A percentile compares a stretch with the other conserved stretches of the same genome.
Evolutionary conservation across 2,113 vertebrate species (phyloP).

Genomic region (Petroica traversi): DNA sequence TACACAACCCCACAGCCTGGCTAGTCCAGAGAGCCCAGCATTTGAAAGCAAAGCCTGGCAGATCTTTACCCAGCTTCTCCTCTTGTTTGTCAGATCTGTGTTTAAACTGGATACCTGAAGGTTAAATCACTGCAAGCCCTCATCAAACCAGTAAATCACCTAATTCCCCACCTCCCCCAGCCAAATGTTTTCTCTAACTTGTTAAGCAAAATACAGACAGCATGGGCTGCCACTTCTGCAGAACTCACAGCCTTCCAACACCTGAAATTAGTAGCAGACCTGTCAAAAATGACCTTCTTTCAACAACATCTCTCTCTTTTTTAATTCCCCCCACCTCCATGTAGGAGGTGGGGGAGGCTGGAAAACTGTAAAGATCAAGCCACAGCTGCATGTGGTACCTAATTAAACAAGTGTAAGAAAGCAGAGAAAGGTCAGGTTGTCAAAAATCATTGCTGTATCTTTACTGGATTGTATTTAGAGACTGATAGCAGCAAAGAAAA

Average conservation of each 20-base stretch:
- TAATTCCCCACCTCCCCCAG: background rate
- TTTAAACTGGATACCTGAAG: background rate
- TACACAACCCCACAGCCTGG: background rate
- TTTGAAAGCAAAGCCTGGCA: background rate
- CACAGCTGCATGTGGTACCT: conserved; percentile 71
- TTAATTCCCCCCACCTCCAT: background rate
- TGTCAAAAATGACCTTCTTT: conserved; percentile 78
- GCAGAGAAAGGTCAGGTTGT: conserved; percentile 80
- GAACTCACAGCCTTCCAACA: conserved; percentile 19
- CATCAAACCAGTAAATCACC: conserved; percentile 25
- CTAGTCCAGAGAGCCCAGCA: background rate
- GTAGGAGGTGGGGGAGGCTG: background rate
- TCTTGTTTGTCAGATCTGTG: background rate
- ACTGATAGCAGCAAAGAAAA: conserved; percentile 76
- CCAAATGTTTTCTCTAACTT: conserved; percentile 23
- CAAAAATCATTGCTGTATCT: conserved; percentile 81
- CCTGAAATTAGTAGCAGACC: conserved; percentile 65
- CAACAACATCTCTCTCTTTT: conserved; percentile 68
- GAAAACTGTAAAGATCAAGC: conserved; percentile 77
- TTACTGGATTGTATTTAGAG: conserved; percentile 79
- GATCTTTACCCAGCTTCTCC: background rate
- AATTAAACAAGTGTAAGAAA: conserved; percentile 84
- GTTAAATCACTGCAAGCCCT: conserved; percentile 9
- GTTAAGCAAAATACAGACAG: conserved; percentile 51
- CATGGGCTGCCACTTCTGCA: background rate